Conservation (phyloP, 2,888 invertebrate genomes). For the Mellilla xanthometata region DNA sequence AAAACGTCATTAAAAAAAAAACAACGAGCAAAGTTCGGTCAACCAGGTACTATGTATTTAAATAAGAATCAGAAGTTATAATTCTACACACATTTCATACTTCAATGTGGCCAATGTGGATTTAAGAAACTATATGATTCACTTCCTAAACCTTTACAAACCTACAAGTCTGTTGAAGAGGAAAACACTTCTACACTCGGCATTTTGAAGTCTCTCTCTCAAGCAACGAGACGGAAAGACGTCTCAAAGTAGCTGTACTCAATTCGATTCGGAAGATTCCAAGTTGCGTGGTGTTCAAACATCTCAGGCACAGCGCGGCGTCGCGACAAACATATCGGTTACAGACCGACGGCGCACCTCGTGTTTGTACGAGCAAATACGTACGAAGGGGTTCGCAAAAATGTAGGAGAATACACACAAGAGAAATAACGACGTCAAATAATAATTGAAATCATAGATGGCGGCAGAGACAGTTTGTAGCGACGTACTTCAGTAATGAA, state of each 20-base stretch:
- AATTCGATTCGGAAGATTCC: conserved; percentile 54
- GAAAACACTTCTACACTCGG: conserved; percentile 19
- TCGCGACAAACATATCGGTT: conserved; percentile 74
- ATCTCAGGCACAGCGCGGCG: conserved; percentile 43
- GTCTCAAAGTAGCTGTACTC: conserved; percentile 57
- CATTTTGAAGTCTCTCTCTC: conserved; percentile 29
- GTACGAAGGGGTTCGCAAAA: conserved; percentile 67
- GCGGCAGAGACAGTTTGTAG: conserved; percentile 25
- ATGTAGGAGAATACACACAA: conserved; percentile 75
- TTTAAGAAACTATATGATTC: too few relatives aligned
- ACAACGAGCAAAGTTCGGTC: too few relatives aligned
- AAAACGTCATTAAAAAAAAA: too few relatives aligned
- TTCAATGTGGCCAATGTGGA: too few relatives aligned
- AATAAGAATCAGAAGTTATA: too few relatives aligned
- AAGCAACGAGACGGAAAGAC: conserved; percentile 18
- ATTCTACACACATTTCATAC: too few relatives aligned
- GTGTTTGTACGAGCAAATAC: conserved; percentile 64
- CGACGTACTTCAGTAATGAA: too few relatives aligned
- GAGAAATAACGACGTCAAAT: conserved; percentile 78
- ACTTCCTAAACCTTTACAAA: too few relatives aligned
- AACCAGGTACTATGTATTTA: too few relatives aligned
- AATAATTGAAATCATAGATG: conserved; percentile 79
- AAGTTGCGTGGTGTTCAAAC: conserved; percentile 60
- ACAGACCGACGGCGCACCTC: conserved; percentile 56
- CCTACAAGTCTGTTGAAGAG: not conserved